These are phyloP conservation scores for Anagyrus pseudococci DNA, from an alignment of 2,888 invertebrate species.

Conservation along the genomic window DNA sequence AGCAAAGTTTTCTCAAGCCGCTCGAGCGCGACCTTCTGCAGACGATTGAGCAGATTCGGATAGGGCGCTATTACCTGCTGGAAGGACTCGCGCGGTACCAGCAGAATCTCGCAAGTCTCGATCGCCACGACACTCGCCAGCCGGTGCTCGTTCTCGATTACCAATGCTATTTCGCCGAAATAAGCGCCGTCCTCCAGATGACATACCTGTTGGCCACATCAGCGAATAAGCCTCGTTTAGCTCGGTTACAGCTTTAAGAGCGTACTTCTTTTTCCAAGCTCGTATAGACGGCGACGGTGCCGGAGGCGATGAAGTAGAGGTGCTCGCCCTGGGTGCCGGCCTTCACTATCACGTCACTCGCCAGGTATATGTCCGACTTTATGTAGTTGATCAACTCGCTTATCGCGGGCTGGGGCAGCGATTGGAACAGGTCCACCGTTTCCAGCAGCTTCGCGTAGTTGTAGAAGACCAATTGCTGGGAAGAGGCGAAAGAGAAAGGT, in stretches of 20 bases:
- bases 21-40: constrained; percentile 51
- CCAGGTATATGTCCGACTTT: constrained; percentile 56
- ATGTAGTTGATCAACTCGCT: constrained; percentile 52
- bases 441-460: constrained; percentile 54
- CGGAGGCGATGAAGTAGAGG: constrained; percentile 60
- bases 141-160: constrained; percentile 59
- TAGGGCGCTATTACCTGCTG: constrained; percentile 54
- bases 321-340: constrained; percentile 55
- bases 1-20: constrained; percentile 43
- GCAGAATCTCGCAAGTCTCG: constrained; percentile 61
- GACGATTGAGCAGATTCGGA: constrained; percentile 54
- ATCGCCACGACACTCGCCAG: constrained; percentile 60
- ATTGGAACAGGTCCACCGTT: constrained; percentile 57
- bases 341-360: constrained; percentile 59
- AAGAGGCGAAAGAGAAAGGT: background rate
- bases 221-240: too few species aligned
- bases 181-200: constrained; percentile 63
- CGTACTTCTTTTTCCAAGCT: constrained; percentile 59
- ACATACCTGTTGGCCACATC: constrained; percentile 56
- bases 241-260: too few species aligned
- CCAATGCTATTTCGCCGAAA: constrained; percentile 63
- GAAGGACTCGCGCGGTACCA: constrained; percentile 58
- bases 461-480: constrained; percentile 56
- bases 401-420: constrained; percentile 53
- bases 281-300: constrained; percentile 62